These are phyloP conservation scores for Sphaeramia orbicularis DNA, from an alignment of 2,797 vertebrate genomes.

Conservation along the genomic window DNA sequence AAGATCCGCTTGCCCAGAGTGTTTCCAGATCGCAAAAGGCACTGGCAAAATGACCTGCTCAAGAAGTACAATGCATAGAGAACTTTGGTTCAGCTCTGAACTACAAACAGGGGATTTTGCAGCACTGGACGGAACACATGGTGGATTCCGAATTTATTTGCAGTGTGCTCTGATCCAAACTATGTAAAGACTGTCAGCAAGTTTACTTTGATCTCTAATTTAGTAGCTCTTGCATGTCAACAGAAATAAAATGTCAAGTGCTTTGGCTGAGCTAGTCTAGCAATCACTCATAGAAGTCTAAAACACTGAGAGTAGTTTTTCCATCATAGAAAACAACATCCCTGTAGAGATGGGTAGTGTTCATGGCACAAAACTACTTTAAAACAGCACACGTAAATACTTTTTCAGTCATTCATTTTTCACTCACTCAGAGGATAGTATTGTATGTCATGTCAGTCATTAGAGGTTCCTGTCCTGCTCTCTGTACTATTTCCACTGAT, in stretches of 20 bases:
- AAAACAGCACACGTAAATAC: slow-evolving; percentile 5
- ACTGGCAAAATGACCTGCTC: slow-evolving; percentile 93
- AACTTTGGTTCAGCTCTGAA: neutral
- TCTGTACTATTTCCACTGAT: slow-evolving; percentile 45
- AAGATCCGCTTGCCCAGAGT: slow-evolving; percentile 88
- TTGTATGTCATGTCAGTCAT: slow-evolving; percentile 28
- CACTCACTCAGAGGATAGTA: slow-evolving; percentile 21
- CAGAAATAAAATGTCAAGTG: slow-evolving; percentile 32
- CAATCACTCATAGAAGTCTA: slow-evolving; percentile 13
- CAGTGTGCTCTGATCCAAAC: slow-evolving; percentile 10
- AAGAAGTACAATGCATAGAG: slow-evolving; percentile 90
- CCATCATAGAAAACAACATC: slow-evolving; percentile 26
- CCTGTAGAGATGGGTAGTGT: slow-evolving; percentile 32
- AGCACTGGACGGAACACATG: neutral
- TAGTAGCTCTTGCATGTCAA: slow-evolving; percentile 63
- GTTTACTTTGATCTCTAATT: slow-evolving; percentile 38
- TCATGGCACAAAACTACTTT: slow-evolving; percentile 22
- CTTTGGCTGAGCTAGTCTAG: slow-evolving; percentile 42
- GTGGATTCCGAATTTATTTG: slow-evolving; percentile 14
- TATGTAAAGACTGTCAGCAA: slow-evolving; percentile 25
- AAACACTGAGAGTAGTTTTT: slow-evolving; percentile 25
- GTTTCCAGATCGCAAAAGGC: slow-evolving; percentile 91
- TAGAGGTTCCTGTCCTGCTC: slow-evolving; percentile 31
- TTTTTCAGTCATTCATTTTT: slow-evolving; percentile 23
- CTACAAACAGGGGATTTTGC: slow-evolving; percentile 10